Conservation (phyloP, 2,888 invertebrate species). For the Yponomeuta sedellus region DNA sequence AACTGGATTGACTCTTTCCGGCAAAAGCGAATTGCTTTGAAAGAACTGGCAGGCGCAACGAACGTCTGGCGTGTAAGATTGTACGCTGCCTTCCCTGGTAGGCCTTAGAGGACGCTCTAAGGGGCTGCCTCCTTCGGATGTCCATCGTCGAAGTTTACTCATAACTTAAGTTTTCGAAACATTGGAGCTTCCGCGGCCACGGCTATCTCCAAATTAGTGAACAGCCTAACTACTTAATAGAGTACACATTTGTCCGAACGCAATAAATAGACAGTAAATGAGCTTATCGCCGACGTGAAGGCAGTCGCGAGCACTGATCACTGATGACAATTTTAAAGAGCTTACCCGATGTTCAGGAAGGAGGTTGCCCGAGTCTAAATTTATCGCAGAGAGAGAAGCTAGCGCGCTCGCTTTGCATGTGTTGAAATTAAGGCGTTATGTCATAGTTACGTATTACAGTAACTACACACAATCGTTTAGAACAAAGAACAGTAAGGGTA, state of each 20-base stretch:
- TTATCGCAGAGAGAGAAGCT: conserved; percentile 66
- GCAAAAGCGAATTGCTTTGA: conserved; percentile 86
- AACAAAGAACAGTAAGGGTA: neutral
- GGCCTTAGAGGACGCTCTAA: conserved; percentile 79
- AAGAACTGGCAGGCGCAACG: conserved; percentile 92
- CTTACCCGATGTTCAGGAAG: conserved; percentile 69
- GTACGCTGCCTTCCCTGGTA: conserved; percentile 83
- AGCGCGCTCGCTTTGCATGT: conserved; percentile 69
- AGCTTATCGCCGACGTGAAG: conserved; percentile 69
- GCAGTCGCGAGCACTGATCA: conserved; percentile 71
- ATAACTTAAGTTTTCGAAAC: conserved; percentile 28
- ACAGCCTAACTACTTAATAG: too few relatives aligned
- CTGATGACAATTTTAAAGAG: conserved; percentile 73
- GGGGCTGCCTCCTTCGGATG: conserved; percentile 81
- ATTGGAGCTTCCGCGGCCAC: neutral
- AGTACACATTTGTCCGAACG: neutral
- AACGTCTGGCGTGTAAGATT: conserved; percentile 85
- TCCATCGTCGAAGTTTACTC: conserved; percentile 78
- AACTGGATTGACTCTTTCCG: conserved; percentile 83
- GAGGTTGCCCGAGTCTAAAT: conserved; percentile 62
- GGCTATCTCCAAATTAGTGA: neutral
- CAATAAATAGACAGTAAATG: conserved; percentile 55
- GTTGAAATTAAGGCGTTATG: conserved; percentile 59
- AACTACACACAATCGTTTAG: neutral
- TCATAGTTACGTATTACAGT: conserved; percentile 12